These are phyloP conservation scores for Leguminivora glycinivorella DNA, from an alignment of 1,140 invertebrate genomes.

Conservation along the genomic window DNA sequence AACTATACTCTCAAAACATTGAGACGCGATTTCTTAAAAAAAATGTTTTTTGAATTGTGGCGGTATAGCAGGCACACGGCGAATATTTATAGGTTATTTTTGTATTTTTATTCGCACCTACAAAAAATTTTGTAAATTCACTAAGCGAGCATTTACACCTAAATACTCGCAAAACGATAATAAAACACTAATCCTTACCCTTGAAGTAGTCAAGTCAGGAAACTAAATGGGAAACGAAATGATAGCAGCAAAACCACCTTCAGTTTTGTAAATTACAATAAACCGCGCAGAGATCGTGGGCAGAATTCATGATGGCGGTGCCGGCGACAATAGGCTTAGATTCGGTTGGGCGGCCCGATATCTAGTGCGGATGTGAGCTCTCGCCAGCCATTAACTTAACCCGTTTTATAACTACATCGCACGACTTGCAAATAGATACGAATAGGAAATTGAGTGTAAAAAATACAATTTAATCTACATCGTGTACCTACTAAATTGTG, in stretches of 20 bases:
- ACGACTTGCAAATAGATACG: not conserved
- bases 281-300: slow-evolving; percentile 67
- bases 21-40: no score
- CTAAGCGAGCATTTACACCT: not conserved
- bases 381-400: slow-evolving; percentile 58
- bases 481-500: no score
- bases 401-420: slow-evolving; percentile 46
- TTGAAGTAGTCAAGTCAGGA: slow-evolving; percentile 42
- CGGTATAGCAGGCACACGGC: no score
- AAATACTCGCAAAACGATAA: slow-evolving; percentile 31
- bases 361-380: slow-evolving; percentile 54
- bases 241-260: slow-evolving; percentile 62
- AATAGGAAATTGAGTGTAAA: not conserved
- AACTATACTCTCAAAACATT: no score
- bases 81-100: no score
- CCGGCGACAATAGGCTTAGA: slow-evolving; percentile 65
- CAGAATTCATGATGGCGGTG: slow-evolving; percentile 64
- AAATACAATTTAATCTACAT: not conserved
- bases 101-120: no score
- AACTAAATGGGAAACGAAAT: slow-evolving; percentile 56
- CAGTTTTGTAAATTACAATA: slow-evolving; percentile 76
- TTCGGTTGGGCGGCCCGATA: slow-evolving; percentile 39
- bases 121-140: not conserved
- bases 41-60: no score
- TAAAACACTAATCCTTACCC: slow-evolving; percentile 37